Conservation (phyloP, 2,888 invertebrate species). For the Hemicrepidius hirtus region DNA sequence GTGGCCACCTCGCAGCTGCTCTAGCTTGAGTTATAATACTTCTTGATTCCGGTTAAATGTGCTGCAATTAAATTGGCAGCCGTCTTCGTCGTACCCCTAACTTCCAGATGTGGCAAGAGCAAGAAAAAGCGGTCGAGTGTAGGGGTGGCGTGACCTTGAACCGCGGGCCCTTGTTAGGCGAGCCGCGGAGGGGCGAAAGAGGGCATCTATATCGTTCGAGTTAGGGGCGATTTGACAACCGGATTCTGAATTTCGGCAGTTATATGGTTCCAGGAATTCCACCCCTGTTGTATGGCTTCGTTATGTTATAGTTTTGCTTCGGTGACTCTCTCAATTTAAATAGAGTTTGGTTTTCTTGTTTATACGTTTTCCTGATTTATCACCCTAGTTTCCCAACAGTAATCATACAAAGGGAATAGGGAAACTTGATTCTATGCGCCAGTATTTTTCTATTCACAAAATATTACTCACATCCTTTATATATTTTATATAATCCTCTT, state of each 20-base stretch:
- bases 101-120: conserved; percentile 31
- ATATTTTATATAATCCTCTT: too few species aligned
- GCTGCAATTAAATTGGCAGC: conserved; percentile 61
- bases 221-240: conserved; percentile 64
- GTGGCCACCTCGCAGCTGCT: conserved; percentile 59
- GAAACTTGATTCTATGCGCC: neutral
- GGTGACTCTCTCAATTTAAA: conserved; percentile 47
- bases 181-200: conserved; percentile 55
- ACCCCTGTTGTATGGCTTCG: conserved; percentile 48
- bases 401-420: neutral
- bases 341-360: conserved; percentile 15
- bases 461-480: too few species aligned
- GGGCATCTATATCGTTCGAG: conserved; percentile 49
- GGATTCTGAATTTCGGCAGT: conserved; percentile 68
- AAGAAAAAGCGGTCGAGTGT: conserved; percentile 56
- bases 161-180: conserved; percentile 58
- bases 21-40: conserved; percentile 56
- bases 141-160: conserved; percentile 70
- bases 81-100: conserved; percentile 52
- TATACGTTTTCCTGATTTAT: conserved; percentile 19
- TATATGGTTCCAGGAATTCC: conserved; percentile 66
- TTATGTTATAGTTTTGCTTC: conserved; percentile 51
- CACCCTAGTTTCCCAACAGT: conserved; percentile 3
- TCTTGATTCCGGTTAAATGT: conserved; percentile 55
- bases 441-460: neutral